phyloP scores from a whole-genome alignment of 2,888 invertebrate species.

The Heteropelma amictum region DNA sequence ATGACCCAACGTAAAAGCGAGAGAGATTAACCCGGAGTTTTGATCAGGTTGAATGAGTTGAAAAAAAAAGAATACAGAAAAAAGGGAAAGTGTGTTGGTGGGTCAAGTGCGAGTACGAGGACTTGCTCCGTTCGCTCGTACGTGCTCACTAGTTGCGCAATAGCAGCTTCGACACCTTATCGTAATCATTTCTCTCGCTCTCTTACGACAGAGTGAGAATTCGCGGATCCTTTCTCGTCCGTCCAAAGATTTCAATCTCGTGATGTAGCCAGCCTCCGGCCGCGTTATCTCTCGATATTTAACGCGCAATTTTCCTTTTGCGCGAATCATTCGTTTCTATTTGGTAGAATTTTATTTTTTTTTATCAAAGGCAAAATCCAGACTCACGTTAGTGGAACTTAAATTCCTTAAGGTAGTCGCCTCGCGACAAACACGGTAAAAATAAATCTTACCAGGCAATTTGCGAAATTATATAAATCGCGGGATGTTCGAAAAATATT shows the following conservation, averaged over 20 bases:
- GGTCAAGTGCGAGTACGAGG: slow-evolving; percentile 69
- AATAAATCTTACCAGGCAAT: no score
- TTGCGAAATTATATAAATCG: no score
- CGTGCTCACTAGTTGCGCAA: slow-evolving; percentile 37
- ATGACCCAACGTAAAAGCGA: slow-evolving; percentile 30
- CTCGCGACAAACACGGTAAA: no score
- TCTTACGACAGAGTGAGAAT: background rate
- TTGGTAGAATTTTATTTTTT: background rate
- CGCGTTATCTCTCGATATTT: background rate
- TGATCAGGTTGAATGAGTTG: slow-evolving; percentile 11
- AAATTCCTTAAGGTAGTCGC: no score
- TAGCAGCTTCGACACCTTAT: slow-evolving; percentile 11
- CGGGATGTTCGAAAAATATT: no score
- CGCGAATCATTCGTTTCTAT: background rate
- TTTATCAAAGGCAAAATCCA: background rate
- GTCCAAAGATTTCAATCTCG: slow-evolving; percentile 29
- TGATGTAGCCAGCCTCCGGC: slow-evolving; percentile 9
- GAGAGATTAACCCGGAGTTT: slow-evolving; percentile 34
- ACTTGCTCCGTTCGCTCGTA: slow-evolving; percentile 34
- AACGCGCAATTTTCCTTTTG: background rate
- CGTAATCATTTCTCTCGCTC: slow-evolving; percentile 5
- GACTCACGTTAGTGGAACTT: no score
- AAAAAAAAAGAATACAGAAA: no score
- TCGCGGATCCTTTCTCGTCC: slow-evolving; percentile 27
- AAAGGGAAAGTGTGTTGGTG: slow-evolving; percentile 74